phyloP scores from a whole-genome alignment of 2,888 invertebrate genomes.

The Glaucopsyche alexis region DNA sequence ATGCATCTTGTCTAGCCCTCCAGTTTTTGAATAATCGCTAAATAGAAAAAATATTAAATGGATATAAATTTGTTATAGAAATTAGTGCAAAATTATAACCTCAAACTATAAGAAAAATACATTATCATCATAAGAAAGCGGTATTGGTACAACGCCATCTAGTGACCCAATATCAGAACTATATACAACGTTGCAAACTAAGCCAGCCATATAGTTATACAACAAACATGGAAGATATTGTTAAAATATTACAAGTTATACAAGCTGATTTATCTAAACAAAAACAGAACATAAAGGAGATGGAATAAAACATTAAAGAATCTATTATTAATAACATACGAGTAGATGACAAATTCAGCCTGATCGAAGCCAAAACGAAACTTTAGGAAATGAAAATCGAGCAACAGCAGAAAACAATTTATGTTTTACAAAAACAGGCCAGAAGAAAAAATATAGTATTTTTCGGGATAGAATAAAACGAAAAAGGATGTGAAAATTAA shows the following conservation, averaged over 20 bases:
- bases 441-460: too few species aligned
- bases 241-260: too few species aligned
- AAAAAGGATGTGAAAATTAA: too few species aligned
- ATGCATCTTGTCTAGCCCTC: too few species aligned
- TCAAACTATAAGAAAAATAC: too few species aligned
- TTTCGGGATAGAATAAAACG: too few species aligned
- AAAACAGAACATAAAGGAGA: slow-evolving; percentile 41
- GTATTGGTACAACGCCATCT: neutral
- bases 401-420: slow-evolving; percentile 41
- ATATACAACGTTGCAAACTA: neutral
- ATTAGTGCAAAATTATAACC: too few species aligned
- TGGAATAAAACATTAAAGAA: slow-evolving; percentile 42
- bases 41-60: too few species aligned
- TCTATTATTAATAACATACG: slow-evolving; percentile 42
- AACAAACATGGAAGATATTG: slow-evolving; percentile 24
- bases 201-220: neutral
- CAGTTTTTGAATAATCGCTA: too few species aligned
- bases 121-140: neutral
- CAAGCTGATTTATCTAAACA: slow-evolving; percentile 38
- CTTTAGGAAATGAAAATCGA: slow-evolving; percentile 40
- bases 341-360: slow-evolving; percentile 40
- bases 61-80: too few species aligned
- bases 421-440: too few species aligned
- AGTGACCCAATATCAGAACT: neutral
- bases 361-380: slow-evolving; percentile 37